Evolutionary conservation across 2,888 invertebrate species (phyloP), one percentile per base, ranked within the genome.

Genomic region (Fragum fragum): DNA sequence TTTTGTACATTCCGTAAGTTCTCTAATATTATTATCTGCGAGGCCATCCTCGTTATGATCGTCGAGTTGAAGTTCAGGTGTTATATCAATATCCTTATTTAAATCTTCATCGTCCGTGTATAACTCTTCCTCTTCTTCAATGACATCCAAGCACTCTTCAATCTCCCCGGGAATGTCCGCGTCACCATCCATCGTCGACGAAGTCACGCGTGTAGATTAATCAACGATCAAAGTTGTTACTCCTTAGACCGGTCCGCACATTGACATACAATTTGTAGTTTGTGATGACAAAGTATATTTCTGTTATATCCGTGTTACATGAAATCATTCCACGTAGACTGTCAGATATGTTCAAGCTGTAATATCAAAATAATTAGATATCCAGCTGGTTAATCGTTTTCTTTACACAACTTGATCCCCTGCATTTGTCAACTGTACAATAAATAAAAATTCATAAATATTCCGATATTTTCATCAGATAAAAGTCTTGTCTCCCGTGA

Each of bases 91-190:
- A 1, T 63, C 73, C 42, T 23, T 55, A 14, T 52, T 29, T 32
- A 47, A 29, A 21, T 66, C 66, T 23, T 63, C 74, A 53, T 63
- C 63, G 29, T 74, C 74, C 26, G 55, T 74, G 29, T 66, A 36
- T 7, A 55, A 21, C 28, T 66, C 66, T 18, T 74, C 74, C 14
- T 28, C 73, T 28, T 74, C 74, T 9, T 42, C 66, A 18, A 42
- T 2, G 6, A 23, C 5, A 0, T 66, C 66, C n/a, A 66, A 23
- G 1, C 21, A 23, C 18, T 66, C 66, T 16, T 39, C 39, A 21
- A 66, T 42, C 18, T 66, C 66, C 21, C 42, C 66, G 1, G 42
- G 36, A 26, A 42, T 42, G 0, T 66, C 66, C 14, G 21, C 21
- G 2, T 66, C 66, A 14, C n/a, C 42, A 21, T 66, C 66, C 66